phyloP scores from a whole-genome alignment of 2,797 vertebrate species.

The Sebastes iracundus region DNA sequence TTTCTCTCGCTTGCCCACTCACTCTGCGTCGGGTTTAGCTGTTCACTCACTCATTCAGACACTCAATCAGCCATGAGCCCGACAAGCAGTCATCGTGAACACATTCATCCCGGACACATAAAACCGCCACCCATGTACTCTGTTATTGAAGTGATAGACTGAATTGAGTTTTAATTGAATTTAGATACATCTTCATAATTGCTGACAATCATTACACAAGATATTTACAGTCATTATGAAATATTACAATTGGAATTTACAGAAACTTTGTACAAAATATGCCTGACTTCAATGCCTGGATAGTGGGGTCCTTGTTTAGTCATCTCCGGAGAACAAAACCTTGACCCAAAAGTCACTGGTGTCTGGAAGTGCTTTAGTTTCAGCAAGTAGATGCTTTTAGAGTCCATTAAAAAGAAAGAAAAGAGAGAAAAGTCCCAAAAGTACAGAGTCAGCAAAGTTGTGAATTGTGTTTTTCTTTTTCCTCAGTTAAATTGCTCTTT shows the following conservation, averaged over 20 bases:
- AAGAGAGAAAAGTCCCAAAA: conserved; percentile 78
- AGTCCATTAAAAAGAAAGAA: conserved; percentile 82
- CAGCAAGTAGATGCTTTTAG: conserved; percentile 78
- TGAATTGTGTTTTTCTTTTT: conserved; percentile 71
- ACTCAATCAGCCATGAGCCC: conserved; percentile 52
- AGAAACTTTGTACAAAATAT: conserved; percentile 88
- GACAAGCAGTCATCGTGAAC: conserved; percentile 32
- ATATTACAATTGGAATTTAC: conserved; percentile 89
- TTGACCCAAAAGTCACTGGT: conserved; percentile 79
- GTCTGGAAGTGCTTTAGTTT: conserved; percentile 83
- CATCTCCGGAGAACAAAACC: conserved; percentile 76
- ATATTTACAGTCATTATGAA: conserved; percentile 89
- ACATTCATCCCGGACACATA: conserved; percentile 60
- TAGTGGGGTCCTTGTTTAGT: conserved; percentile 79
- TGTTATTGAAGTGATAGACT: conserved; percentile 82
- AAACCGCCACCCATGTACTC: conserved; percentile 58
- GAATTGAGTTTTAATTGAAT: conserved; percentile 87
- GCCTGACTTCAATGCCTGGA: conserved; percentile 84
- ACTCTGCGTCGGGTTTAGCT: conserved; percentile 27
- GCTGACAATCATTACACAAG: conserved; percentile 88
- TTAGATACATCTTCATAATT: conserved; percentile 88
- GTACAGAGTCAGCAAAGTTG: conserved; percentile 79
- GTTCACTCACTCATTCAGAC: conserved; percentile 60
- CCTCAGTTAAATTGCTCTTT: conserved; percentile 66
- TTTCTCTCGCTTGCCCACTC: conserved; percentile 34